Evolutionary conservation across 1,140 invertebrate species (phyloP), one percentile per base, ranked within the genome.

Genomic region (Trinorchestia longiramus): DNA sequence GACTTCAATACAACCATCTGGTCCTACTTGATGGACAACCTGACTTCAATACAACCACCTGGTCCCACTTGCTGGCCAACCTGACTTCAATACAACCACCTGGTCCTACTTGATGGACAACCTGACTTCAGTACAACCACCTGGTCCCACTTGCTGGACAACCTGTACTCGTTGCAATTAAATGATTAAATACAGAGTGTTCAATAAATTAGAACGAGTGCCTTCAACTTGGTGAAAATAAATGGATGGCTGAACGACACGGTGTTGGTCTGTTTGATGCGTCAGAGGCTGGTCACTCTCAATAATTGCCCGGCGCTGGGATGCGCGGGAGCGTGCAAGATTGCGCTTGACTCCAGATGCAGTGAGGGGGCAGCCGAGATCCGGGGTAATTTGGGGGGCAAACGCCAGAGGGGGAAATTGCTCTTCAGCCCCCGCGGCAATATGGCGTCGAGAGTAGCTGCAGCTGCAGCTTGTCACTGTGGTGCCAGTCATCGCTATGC

Each of bases 341-440:
- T 11, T 3, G 92, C 92, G 44, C 36, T 94, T 45, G 43, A 45
- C 43, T 47, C 92, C 43, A 47, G 36, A 17, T 45, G 8, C 4
- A 47, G 17, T 45, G 17, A 8, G 44, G 92, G 44, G 44, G 43
- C 11, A n/a, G 3, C 11, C 0, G 43, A 47, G 43, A 8, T 28
- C 6, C 6, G 47, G 47, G 92, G 92, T 43, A 36, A 47, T 0
- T 47, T 3, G 88, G 88, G 88, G 41, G 43, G 3, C 40, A 94
- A 94, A 19, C 43, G 43, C 92, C 45, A 44, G n/a, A 40, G 92
- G 92, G 40, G 92, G n/a, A 40, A 45, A 94, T n/a, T 47, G 92
- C 92, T 44, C 92, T 94, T 94, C 44, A 47, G 92, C 92, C 92
- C 92, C 92, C 92, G 92, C 92, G 92, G 92, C 92, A 94, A 94